Percentiles rank a stretch among this genome's conserved stretches.
Evolutionary conservation across 2,797 vertebrate species (phyloP).

Genomic region (Cyclura pinguis): DNA sequence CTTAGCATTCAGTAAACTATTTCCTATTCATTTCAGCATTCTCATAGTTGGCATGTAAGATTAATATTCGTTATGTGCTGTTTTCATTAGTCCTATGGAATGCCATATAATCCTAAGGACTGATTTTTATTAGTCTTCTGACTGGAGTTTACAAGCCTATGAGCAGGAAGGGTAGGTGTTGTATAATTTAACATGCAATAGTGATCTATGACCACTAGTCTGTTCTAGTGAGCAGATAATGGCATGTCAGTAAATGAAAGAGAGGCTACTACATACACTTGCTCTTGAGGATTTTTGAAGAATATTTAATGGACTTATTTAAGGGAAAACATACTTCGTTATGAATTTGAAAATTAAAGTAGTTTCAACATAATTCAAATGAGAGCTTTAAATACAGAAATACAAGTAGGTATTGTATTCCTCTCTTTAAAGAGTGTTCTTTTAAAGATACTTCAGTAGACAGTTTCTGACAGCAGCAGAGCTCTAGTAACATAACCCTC

Average conservation of each 20-base stretch:
- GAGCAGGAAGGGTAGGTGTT: not conserved
- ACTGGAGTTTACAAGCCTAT: not conserved
- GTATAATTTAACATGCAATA: slow-evolving; percentile 48
- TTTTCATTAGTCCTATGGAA: not conserved
- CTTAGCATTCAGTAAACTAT: not conserved
- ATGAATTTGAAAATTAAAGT: not conserved
- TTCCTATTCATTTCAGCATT: not conserved
- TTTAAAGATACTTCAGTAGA: not conserved
- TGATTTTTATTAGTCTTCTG: slow-evolving; percentile 14
- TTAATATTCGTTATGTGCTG: not conserved
- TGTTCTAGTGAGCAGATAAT: slow-evolving; percentile 66
- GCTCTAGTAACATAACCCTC: not conserved
- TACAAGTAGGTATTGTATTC: not conserved
- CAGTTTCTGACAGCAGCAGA: not conserved
- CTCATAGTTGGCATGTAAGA: not conserved
- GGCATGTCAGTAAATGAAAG: slow-evolving; percentile 3
- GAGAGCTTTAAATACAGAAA: not conserved
- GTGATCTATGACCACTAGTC: slow-evolving; percentile 67
- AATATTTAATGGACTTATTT: slow-evolving; percentile 14
- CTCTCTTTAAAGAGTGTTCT: not conserved
- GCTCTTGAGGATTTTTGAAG: not conserved
- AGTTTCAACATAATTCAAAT: not conserved
- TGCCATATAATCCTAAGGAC: not conserved
- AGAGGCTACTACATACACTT: not conserved
- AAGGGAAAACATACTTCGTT: slow-evolving; percentile 7